phyloP scores from a whole-genome alignment of 2,797 vertebrate species.

The Myotis findleyi region DNA sequence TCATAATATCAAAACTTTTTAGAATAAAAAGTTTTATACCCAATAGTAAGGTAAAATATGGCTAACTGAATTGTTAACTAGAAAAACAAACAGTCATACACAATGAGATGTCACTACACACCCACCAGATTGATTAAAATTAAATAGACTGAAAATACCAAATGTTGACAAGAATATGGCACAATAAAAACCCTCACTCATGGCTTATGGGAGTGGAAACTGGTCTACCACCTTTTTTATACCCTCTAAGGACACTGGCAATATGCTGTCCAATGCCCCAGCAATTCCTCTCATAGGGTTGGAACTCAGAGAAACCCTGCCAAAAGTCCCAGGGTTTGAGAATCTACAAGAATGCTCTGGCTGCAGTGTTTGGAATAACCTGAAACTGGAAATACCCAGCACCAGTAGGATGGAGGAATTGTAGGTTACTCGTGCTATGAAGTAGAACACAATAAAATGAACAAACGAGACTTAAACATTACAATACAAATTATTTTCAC shows the following conservation, averaged over 20 bases:
- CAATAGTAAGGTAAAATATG: neutral
- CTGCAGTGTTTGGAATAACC: neutral
- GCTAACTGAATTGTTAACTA: neutral
- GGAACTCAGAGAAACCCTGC: neutral
- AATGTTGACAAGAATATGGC: neutral
- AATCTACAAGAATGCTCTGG: neutral
- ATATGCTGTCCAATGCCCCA: neutral
- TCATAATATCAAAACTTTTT: constrained; percentile 12
- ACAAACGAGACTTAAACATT: neutral
- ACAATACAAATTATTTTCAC: neutral
- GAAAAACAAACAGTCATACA: neutral
- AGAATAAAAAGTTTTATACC: neutral
- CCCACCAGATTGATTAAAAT: neutral
- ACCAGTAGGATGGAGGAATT: neutral
- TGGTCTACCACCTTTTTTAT: neutral
- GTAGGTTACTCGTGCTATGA: neutral
- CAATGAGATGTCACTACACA: neutral
- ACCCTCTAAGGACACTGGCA: neutral
- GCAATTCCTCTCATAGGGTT: neutral
- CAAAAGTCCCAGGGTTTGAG: neutral
- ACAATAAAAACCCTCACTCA: neutral
- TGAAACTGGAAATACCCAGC: neutral
- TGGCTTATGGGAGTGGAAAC: neutral
- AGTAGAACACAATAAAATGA: neutral
- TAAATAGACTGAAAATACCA: neutral